Conservation (phyloP, 2,113 vertebrate species). For the Suncus etruscus region DNA sequence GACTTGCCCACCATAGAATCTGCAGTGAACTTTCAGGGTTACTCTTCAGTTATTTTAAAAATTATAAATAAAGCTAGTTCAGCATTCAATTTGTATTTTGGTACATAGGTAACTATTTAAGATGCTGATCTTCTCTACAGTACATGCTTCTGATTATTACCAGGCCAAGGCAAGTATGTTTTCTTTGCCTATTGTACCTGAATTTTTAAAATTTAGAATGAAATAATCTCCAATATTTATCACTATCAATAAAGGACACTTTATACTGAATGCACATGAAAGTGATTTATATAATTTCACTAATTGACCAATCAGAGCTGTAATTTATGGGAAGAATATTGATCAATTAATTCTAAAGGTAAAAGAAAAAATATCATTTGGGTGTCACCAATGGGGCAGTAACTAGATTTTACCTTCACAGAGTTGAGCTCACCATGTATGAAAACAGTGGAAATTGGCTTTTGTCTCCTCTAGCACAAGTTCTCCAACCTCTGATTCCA, state of each 20-base stretch:
- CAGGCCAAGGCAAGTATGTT: conserved; percentile 71
- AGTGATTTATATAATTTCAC: conserved; percentile 54
- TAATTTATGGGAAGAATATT: conserved; percentile 29
- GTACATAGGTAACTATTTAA: conserved; percentile 64
- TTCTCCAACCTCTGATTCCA: neutral
- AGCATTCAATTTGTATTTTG: conserved; percentile 75
- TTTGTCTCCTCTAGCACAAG: neutral
- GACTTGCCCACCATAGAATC: neutral
- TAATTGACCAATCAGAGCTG: conserved; percentile 56
- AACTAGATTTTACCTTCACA: neutral
- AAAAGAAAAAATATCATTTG: neutral
- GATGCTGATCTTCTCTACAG: conserved; percentile 58
- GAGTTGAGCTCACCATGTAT: neutral
- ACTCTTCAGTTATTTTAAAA: conserved; percentile 39
- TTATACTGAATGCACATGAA: neutral
- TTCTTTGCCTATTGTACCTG: conserved; percentile 18
- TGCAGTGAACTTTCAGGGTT: neutral
- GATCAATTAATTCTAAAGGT: conserved; percentile 45
- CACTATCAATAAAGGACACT: conserved; percentile 24
- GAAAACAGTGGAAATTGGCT: neutral
- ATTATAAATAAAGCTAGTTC: conserved; percentile 18
- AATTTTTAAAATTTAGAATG: conserved; percentile 60
- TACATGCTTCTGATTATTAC: conserved; percentile 60
- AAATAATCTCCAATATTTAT: conserved; percentile 63
- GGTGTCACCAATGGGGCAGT: neutral